Evolutionary conservation across 2,113 vertebrate species (phyloP), one percentile per base, ranked within the genome.

Genomic region (Orientallactaga bullata): DNA sequence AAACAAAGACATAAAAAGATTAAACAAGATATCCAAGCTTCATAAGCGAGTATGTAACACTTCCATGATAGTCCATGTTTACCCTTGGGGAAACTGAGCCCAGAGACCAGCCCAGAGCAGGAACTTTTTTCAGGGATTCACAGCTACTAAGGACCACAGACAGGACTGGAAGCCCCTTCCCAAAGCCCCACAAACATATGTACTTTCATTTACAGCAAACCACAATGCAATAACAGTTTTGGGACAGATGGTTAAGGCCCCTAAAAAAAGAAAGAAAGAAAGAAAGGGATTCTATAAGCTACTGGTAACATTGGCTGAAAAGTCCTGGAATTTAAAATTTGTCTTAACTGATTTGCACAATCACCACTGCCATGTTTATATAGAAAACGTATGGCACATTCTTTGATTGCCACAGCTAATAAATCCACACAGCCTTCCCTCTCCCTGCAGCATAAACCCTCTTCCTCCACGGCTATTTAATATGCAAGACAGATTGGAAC

Each of bases 401-500:
- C 87, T 78, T 85, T 94, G 94, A 95, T 96, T 91, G 86, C 90
- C 96, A 89, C 18, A 47, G 85, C 71, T 83, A 91, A 95, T 91
- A 96, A 92, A 94, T 51, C 13, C 82, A 92, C 85, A 74, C 32
- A 47, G 86, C 69, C 55, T 71, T 89, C 80, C 80, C 93, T 61
- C 69, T 71, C 76, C 35, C 0, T 0, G 92, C 93, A 95, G 90
- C 8, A 68, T 87, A 96, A 95, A 93, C 77, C 92, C 85, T 39
- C 95, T 84, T 96, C 88, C 85, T 88, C 89, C 86, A n/a, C 18
- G 83, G 65, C 79, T 95, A 24, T 96, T 98, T 97, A 88, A 97
- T 93, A 97, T 95, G 95, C 97, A 97, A 97, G 95, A 94, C 95
- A 95, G 96, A 97, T 96, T 96, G 96, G 97, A 97, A 98, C 97